phyloP scores from a whole-genome alignment of 2,113 vertebrate species.

The Cyphotilapia sp. region DNA sequence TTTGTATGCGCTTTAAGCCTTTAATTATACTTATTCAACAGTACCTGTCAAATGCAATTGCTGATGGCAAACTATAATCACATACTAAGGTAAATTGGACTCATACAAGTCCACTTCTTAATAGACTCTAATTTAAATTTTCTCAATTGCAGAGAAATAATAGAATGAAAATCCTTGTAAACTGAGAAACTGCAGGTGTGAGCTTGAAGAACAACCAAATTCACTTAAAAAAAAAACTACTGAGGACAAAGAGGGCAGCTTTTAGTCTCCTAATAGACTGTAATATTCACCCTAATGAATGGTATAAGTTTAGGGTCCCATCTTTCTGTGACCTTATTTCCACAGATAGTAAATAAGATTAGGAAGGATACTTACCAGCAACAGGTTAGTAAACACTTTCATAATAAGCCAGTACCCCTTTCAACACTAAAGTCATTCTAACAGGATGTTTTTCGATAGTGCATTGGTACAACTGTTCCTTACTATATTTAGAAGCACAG shows the following conservation, averaged over 20 bases:
- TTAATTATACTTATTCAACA: neutral
- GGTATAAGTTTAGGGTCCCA: neutral
- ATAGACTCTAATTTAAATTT: neutral
- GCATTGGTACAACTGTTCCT: neutral
- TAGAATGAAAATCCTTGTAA: neutral
- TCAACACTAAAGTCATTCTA: neutral
- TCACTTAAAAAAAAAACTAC: neutral
- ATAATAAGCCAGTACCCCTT: neutral
- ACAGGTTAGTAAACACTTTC: neutral
- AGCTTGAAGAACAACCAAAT: neutral
- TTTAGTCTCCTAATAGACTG: neutral
- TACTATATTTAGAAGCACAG: neutral
- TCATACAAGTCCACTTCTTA: neutral
- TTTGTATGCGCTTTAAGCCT: neutral
- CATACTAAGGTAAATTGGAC: neutral
- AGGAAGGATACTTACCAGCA: neutral
- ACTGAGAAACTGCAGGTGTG: neutral
- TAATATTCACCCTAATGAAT: neutral
- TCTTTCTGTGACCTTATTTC: neutral
- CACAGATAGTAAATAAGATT: neutral
- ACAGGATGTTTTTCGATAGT: neutral
- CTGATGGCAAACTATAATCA: neutral
- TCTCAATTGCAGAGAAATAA: neutral
- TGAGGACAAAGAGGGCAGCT: neutral
- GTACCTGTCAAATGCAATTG: neutral